Conservation (phyloP, 92 coral and sea anemone species). For the Parazoanthus darwini region DNA sequence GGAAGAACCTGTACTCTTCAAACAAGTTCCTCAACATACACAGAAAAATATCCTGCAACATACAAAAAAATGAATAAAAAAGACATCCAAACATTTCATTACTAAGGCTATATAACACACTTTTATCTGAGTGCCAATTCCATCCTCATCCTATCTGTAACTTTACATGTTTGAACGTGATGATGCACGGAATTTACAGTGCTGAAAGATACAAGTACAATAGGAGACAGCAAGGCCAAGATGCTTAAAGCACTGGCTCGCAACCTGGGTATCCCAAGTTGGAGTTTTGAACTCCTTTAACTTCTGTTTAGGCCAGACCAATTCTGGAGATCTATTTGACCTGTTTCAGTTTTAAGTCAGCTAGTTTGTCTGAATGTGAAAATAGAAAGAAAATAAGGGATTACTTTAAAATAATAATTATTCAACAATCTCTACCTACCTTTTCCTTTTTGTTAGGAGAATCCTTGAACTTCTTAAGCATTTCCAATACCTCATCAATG, state of each 20-base stretch:
- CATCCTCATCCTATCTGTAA: background rate
- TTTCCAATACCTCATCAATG: conserved; percentile 94
- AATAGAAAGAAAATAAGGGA: background rate
- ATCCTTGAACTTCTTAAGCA: conserved; percentile 96
- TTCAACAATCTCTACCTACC: conserved; percentile 43
- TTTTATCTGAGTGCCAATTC: no score
- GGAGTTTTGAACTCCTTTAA: no score
- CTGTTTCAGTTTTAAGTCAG: no score
- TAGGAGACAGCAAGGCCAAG: no score
- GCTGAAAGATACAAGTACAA: no score
- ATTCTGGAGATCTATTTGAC: no score
- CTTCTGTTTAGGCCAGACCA: no score
- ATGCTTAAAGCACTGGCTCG: no score
- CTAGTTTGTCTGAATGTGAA: no score
- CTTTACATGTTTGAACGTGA: background rate
- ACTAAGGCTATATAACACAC: background rate
- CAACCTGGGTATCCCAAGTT: no score
- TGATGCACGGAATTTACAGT: background rate
- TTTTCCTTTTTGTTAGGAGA: conserved; percentile 88
- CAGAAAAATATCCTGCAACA: conserved; percentile 83
- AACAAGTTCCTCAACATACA: conserved; percentile 99
- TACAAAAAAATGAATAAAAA: background rate
- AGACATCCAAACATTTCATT: no score
- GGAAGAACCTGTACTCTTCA: conserved; percentile 97
- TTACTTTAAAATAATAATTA: background rate